phyloP scores from a whole-genome alignment of 2,888 invertebrate genomes.

The Andricus quercusramuli region DNA sequence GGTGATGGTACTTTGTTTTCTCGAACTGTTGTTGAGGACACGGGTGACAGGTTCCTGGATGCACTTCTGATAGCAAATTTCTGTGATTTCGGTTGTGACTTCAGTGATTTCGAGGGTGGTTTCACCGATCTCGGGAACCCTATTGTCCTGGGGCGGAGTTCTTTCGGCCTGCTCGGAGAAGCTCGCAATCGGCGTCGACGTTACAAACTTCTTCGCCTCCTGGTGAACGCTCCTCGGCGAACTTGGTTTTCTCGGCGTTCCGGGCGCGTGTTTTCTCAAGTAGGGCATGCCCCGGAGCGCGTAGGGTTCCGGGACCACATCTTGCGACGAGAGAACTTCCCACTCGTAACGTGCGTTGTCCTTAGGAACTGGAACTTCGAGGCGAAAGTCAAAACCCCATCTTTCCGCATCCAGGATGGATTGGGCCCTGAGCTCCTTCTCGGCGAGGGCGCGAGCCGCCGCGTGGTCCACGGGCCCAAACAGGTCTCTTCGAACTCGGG shows the following conservation, averaged over 20 bases:
- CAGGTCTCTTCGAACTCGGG: slow-evolving; percentile 82
- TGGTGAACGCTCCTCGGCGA: slow-evolving; percentile 40
- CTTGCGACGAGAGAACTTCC: slow-evolving; percentile 67
- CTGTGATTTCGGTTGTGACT: slow-evolving; percentile 51
- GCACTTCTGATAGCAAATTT: slow-evolving; percentile 55
- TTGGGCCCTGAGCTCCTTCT: slow-evolving; percentile 83
- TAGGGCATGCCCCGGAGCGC: slow-evolving; percentile 76
- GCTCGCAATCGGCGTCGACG: slow-evolving; percentile 41
- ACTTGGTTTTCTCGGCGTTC: slow-evolving; percentile 65
- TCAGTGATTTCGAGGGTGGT: slow-evolving; percentile 58
- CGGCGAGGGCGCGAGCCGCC: slow-evolving; percentile 83
- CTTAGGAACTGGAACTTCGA: slow-evolving; percentile 81
- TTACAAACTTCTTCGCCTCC: slow-evolving; percentile 31
- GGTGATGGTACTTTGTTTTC: slow-evolving; percentile 74
- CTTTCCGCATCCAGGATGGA: slow-evolving; percentile 82
- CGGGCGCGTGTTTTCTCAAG: slow-evolving; percentile 69
- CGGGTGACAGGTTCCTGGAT: slow-evolving; percentile 69
- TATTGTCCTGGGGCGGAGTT: slow-evolving; percentile 73
- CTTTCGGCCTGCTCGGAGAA: slow-evolving; percentile 64
- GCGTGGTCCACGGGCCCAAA: slow-evolving; percentile 85
- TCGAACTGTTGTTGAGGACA: slow-evolving; percentile 61
- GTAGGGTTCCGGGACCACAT: slow-evolving; percentile 75
- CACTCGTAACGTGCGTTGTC: slow-evolving; percentile 72
- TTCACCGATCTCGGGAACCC: slow-evolving; percentile 71
- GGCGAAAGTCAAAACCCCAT: slow-evolving; percentile 86